Evolutionary conservation across 2,888 invertebrate species (phyloP).

Genomic region (Ochlodes sylvanus): DNA sequence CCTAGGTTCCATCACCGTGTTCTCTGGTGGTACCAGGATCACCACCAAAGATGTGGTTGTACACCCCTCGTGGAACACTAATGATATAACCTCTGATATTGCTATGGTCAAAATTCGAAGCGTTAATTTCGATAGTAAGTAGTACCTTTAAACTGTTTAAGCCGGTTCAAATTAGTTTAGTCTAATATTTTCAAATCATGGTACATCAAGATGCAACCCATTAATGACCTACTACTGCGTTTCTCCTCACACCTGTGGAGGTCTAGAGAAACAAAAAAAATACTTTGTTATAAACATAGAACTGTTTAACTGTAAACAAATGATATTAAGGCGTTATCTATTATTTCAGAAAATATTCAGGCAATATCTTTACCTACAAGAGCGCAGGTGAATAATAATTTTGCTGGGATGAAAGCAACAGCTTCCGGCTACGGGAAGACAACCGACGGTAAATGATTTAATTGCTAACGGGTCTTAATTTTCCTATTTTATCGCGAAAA

Average conservation of each 20-base stretch:
- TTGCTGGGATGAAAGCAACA: slow-evolving; percentile 57
- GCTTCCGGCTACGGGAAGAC: slow-evolving; percentile 73
- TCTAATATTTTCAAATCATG: too few species aligned
- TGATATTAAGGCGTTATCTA: background rate
- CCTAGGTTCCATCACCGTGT: slow-evolving; percentile 68
- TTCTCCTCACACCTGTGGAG: too few species aligned
- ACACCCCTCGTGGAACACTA: slow-evolving; percentile 63
- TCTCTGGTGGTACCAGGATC: slow-evolving; percentile 69
- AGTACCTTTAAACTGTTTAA: too few species aligned
- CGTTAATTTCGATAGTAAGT: slow-evolving; percentile 65
- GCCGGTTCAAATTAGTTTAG: too few species aligned
- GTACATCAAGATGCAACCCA: too few species aligned
- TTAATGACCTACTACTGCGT: too few species aligned
- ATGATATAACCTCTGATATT: slow-evolving; percentile 60
- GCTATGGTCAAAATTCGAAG: slow-evolving; percentile 61
- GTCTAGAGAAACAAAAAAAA: too few species aligned
- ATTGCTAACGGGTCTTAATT: background rate
- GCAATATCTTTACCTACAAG: slow-evolving; percentile 60
- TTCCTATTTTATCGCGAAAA: background rate
- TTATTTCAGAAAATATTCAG: slow-evolving; percentile 63
- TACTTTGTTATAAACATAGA: too few species aligned
- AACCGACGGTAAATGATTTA: slow-evolving; percentile 59
- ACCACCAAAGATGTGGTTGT: slow-evolving; percentile 56
- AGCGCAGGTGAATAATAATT: slow-evolving; percentile 56
- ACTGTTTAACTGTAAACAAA: too few species aligned